Base-by-base conservation (phyloP, 1,140 invertebrate genomes). In the Euura saliciscinereae region DNA sequence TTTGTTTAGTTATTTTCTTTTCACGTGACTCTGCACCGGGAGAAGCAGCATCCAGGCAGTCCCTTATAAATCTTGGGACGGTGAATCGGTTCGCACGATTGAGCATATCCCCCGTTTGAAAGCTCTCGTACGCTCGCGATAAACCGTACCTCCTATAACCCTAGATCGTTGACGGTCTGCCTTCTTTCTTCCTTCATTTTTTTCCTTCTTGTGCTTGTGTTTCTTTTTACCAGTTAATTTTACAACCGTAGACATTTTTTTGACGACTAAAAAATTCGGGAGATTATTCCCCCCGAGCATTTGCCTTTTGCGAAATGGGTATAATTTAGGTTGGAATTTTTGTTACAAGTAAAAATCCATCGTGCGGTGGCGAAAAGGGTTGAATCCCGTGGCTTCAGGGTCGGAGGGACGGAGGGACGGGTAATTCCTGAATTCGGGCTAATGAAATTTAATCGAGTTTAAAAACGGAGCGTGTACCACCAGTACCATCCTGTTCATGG, bases 381-480 rank as follows among this genome's bases (percentile, higher is more conserved):
- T 59, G 51, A 8, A 11, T 11, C 51, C 13, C 51, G 3, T n/a
- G 2, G 51, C 13, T 59, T 59, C 51, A 4, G 10, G 51, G 8
- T 3, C 51, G 51, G 51, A n/a, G 51, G 4, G 11, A 51, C 7
- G 46, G 46, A 59, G 51, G 51, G 51, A 11, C 6, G 51, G 51
- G 8, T 59, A 59, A 59, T 59, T 59, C 51, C 8, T 59, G 13
- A 59, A 59, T 59, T 8, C 51, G 51, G 13, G 51, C 51, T 59
- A 59, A 59, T 59, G 51, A 59, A 59, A 59, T 59, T 59, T 59
- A 59, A 59, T 59, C 51, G 51, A 59, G 51, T 59, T 59, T 59
- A 59, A 59, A 59, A 59, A 59, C 51, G 51, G 13, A 59, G 13
- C 51, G 10, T 28, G 28, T 28, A 1, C 28, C 28, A 28, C 28